Percentiles rank a stretch among this genome's conserved stretches.
phyloP scores from a whole-genome alignment of 2,113 vertebrate genomes.

The Myocastor coypus region DNA sequence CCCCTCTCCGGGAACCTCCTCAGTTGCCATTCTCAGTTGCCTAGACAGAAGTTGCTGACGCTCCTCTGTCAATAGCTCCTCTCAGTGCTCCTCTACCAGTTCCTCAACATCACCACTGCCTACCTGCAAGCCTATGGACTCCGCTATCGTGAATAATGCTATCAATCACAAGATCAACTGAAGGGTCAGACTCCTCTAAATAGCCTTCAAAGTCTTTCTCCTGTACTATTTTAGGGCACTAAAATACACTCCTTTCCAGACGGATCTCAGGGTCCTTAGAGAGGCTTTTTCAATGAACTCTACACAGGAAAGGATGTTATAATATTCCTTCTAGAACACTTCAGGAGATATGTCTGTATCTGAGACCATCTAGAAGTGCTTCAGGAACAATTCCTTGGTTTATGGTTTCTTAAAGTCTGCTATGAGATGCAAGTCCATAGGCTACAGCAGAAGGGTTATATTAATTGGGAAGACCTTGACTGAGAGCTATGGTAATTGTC shows the following conservation, averaged over 20 bases:
- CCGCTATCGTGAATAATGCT: not conserved
- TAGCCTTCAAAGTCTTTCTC: not conserved
- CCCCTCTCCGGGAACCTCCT: not conserved
- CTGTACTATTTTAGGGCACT: not conserved
- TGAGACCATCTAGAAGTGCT: not conserved
- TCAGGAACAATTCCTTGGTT: not conserved
- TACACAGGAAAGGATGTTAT: not conserved
- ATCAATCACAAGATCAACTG: not conserved
- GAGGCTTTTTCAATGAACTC: not conserved
- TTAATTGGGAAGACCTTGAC: not conserved
- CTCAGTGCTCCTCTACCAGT: not conserved
- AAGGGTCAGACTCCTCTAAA: not conserved
- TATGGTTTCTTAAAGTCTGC: not conserved
- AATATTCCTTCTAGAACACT: not conserved
- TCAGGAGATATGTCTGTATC: not conserved
- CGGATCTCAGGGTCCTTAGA: not conserved
- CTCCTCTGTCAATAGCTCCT: not conserved
- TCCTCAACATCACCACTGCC: not conserved
- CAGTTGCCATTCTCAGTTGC: not conserved
- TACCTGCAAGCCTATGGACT: not conserved
- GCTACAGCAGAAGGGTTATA: not conserved
- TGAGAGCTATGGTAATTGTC: not conserved
- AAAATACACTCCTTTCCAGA: not conserved
- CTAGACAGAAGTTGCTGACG: not conserved
- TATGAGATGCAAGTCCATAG: not conserved